Evolutionary conservation across 2,113 vertebrate genomes (phyloP).

Genomic region (Pelobates fuscus): DNA sequence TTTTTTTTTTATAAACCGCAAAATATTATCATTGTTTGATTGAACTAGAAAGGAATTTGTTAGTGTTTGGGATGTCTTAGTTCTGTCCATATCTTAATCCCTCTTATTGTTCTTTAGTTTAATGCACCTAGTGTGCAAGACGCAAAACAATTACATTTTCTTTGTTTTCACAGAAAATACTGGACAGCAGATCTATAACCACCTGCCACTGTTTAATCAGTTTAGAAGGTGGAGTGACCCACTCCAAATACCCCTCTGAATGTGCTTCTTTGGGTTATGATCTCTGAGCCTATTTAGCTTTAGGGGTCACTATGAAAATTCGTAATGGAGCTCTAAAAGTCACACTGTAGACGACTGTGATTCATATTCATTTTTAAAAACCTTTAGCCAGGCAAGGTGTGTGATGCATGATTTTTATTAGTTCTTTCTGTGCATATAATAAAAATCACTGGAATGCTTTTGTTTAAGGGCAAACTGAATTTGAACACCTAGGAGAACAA

Average conservation of each 20-base stretch:
- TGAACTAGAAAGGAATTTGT: no score
- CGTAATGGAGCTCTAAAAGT: background rate
- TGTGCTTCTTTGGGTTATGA: slow-evolving; percentile 11
- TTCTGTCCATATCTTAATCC: background rate
- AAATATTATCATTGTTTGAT: no score
- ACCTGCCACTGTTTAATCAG: slow-evolving; percentile 24
- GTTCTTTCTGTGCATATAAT: no score
- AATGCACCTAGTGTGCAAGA: background rate
- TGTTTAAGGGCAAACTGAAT: no score
- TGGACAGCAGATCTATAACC: slow-evolving; percentile 17
- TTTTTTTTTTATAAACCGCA: no score
- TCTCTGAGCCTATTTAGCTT: slow-evolving; percentile 9
- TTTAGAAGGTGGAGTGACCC: slow-evolving; percentile 4
- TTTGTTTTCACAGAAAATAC: slow-evolving; percentile 30
- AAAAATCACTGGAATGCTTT: no score
- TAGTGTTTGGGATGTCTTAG: no score
- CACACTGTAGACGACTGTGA: background rate
- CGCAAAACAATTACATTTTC: background rate
- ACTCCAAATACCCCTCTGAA: background rate
- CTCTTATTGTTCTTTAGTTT: background rate
- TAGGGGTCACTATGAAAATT: background rate
- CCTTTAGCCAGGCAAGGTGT: no score
- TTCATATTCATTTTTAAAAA: no score
- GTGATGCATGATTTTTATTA: no score
- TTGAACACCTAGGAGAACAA: no score